phyloP scores from a whole-genome alignment of 2,113 vertebrate genomes.

The Notothenia coriiceps region DNA sequence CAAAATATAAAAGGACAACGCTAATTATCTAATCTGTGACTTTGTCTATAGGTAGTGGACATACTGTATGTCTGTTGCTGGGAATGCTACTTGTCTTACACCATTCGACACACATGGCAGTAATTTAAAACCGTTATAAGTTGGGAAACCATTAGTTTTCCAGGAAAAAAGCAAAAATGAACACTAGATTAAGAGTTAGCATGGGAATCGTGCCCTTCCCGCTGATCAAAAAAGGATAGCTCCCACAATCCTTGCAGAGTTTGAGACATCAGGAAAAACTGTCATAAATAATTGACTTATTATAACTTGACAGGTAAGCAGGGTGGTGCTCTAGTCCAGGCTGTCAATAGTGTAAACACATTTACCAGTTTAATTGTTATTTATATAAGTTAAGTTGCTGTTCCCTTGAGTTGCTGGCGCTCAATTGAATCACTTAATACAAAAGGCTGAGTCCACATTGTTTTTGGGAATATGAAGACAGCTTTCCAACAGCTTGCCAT shows the following conservation, averaged over 20 bases:
- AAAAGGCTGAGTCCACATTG: neutral
- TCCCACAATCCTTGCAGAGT: neutral
- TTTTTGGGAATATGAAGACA: neutral
- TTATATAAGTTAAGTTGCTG: neutral
- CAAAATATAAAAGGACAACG: neutral
- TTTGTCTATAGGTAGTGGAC: neutral
- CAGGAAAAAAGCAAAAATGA: neutral
- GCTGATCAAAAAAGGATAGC: neutral
- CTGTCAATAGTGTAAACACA: neutral
- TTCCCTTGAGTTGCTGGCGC: neutral
- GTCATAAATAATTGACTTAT: neutral
- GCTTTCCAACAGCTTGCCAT: neutral
- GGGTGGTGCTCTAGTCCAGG: too few species aligned
- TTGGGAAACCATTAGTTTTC: neutral
- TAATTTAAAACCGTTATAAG: neutral
- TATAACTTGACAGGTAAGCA: neutral
- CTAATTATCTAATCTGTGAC: too few species aligned
- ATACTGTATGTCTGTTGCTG: neutral
- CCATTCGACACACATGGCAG: neutral
- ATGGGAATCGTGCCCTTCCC: neutral
- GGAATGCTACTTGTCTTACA: neutral
- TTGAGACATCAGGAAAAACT: neutral
- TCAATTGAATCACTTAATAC: neutral
- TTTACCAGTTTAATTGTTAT: neutral
- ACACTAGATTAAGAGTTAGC: neutral